phyloP scores from a whole-genome alignment of 2,888 invertebrate genomes.

The Dasysyrphus albostriatus region DNA sequence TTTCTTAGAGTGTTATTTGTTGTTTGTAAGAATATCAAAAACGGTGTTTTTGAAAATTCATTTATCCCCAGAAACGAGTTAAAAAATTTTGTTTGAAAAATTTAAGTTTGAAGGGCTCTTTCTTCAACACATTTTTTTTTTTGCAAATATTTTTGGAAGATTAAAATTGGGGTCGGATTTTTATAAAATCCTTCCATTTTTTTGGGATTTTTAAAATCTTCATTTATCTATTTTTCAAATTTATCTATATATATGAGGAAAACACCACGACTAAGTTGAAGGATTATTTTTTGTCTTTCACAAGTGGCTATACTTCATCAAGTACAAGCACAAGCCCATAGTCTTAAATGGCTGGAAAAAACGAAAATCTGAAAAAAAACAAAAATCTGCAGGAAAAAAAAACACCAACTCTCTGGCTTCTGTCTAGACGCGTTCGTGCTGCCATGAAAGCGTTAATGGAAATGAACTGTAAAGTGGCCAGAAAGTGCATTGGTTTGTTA shows the following conservation, averaged over 20 bases:
- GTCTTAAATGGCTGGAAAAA: slow-evolving; percentile 24
- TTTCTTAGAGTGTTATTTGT: no score
- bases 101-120: no score
- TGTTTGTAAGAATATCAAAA: no score
- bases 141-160: no score
- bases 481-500: slow-evolving; percentile 63
- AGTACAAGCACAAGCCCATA: background rate
- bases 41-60: no score
- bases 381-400: background rate
- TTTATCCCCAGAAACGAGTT: no score
- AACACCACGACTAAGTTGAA: background rate
- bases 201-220: background rate
- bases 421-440: slow-evolving; percentile 75
- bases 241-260: background rate
- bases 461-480: slow-evolving; percentile 76
- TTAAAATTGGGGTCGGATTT: no score
- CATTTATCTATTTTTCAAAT: background rate
- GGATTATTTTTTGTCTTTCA: no score
- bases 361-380: background rate
- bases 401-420: slow-evolving; percentile 55
- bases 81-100: no score
- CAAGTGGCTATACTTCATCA: slow-evolving; percentile 30
- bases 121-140: no score
- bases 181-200: no score
- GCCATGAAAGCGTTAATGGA: slow-evolving; percentile 74